Conservation (phyloP, 2,797 vertebrate species). For the Enteromius unitaeniatus region DNA sequence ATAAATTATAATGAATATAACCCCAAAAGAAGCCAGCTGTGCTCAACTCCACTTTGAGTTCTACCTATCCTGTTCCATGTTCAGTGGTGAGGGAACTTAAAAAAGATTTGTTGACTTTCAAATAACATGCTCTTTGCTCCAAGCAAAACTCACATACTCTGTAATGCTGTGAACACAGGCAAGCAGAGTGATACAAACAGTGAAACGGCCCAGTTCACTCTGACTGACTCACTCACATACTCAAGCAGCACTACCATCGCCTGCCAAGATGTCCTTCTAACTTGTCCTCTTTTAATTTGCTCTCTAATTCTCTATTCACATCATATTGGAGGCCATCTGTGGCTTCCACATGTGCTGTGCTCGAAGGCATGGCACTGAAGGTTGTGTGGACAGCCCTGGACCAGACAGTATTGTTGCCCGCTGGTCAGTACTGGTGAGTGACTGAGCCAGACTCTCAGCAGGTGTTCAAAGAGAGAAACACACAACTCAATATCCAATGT, state of each 20-base stretch:
- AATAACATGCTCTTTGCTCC: not conserved
- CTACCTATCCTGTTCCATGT: not conserved
- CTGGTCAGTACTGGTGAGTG: slow-evolving; percentile 33
- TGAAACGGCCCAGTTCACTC: slow-evolving; percentile 2
- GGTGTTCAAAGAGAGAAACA: slow-evolving; percentile 42
- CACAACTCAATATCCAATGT: slow-evolving; percentile 9
- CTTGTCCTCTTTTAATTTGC: slow-evolving; percentile 8
- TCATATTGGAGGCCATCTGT: slow-evolving; percentile 48
- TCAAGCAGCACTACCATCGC: slow-evolving; percentile 4
- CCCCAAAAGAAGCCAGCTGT: not conserved
- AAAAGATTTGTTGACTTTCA: not conserved
- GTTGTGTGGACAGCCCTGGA: not conserved
- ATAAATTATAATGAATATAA: too few species aligned
- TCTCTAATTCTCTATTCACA: slow-evolving; percentile 13
- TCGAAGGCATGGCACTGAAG: slow-evolving; percentile 22
- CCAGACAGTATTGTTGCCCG: slow-evolving; percentile 24
- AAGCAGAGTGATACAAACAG: slow-evolving; percentile 19
- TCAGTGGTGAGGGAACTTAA: not conserved
- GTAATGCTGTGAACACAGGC: slow-evolving; percentile 38
- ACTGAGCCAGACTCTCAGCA: slow-evolving; percentile 40
- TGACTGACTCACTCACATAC: slow-evolving; percentile 20
- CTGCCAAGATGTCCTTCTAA: slow-evolving; percentile 19
- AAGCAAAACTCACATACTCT: not conserved
- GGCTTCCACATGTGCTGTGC: not conserved
- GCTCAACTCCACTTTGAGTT: not conserved